Percentiles rank a stretch among this genome's conserved stretches.
Conservation (phyloP, 2,888 invertebrate genomes). For the Caenorhabditis sp. region DNA sequence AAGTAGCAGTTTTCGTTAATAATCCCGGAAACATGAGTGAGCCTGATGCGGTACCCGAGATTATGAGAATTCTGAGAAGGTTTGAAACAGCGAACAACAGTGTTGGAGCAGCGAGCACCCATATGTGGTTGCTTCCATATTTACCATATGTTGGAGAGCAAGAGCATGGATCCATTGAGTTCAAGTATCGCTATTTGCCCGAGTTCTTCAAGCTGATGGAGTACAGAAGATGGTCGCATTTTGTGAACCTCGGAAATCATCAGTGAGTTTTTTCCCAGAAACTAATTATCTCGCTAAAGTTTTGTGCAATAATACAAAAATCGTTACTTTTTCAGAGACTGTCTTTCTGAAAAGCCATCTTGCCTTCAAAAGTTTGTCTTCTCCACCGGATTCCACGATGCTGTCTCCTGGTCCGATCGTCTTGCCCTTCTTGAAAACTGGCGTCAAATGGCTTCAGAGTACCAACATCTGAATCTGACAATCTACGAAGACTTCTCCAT, state of each 20-base stretch:
- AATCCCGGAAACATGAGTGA: constrained; percentile 80
- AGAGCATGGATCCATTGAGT: constrained; percentile 82
- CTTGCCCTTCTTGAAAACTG: constrained; percentile 73
- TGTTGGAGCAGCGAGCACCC: constrained; percentile 80
- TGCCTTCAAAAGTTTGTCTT: constrained; percentile 83
- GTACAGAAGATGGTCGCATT: constrained; percentile 82
- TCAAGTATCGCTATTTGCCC: constrained; percentile 82
- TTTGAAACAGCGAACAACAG: constrained; percentile 80
- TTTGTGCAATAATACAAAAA: neutral
- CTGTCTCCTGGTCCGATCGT: constrained; percentile 78
- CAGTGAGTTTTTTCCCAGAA: constrained; percentile 75
- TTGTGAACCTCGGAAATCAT: constrained; percentile 79
- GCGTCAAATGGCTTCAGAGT: constrained; percentile 79
- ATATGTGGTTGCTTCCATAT: constrained; percentile 82
- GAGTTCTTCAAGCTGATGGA: constrained; percentile 81
- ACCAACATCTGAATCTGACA: constrained; percentile 81
- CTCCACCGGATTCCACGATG: constrained; percentile 82
- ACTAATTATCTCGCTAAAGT: too few relatives aligned
- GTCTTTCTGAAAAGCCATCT: constrained; percentile 77
- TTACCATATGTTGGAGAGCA: constrained; percentile 82
- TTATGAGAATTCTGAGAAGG: constrained; percentile 76
- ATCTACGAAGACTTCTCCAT: constrained; percentile 83
- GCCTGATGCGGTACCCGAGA: constrained; percentile 77
- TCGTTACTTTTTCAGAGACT: constrained; percentile 75
- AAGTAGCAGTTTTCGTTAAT: constrained; percentile 82